Evolutionary conservation across 53 echinoderm and acorn worm species (phyloP).

Genomic region (Arbacia lixula): DNA sequence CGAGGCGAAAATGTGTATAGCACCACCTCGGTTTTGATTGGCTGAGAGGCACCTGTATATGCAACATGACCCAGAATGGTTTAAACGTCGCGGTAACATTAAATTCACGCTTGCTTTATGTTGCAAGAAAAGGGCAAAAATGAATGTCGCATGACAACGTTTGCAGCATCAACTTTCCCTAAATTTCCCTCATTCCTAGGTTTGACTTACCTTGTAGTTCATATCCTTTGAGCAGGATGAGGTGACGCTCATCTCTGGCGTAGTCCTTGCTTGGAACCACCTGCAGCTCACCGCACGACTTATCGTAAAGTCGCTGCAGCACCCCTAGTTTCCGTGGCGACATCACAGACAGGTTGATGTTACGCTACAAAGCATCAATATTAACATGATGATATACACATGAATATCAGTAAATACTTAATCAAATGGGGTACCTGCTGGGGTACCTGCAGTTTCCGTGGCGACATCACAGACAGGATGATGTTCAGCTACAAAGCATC

Average conservation of each 20-base stretch:
- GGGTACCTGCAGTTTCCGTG: constrained; percentile 80
- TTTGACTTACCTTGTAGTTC: constrained; percentile 76
- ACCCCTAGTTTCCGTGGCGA: constrained; percentile 84
- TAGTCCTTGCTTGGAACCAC: constrained; percentile 88
- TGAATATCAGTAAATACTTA: too few relatives aligned
- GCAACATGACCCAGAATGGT: not conserved
- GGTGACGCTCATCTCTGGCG: constrained; percentile 81
- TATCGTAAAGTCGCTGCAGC: constrained; percentile 85
- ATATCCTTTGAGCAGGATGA: constrained; percentile 87
- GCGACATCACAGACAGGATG: constrained; percentile 84
- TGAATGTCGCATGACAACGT: not conserved
- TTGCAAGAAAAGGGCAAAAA: too few relatives aligned
- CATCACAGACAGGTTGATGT: constrained; percentile 85
- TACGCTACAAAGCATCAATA: constrained; percentile 59
- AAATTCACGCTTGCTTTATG: too few relatives aligned
- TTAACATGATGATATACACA: too few relatives aligned
- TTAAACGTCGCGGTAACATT: too few relatives aligned
- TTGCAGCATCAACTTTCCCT: not conserved
- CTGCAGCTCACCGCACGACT: constrained; percentile 87
- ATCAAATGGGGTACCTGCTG: too few relatives aligned
- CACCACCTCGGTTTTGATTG: too few relatives aligned
- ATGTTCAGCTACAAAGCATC: constrained; percentile 71
- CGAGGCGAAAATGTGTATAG: too few relatives aligned
- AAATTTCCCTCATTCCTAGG: not conserved
- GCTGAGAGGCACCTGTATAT: too few relatives aligned